Percentiles rank a stretch among this genome's conserved stretches.
These are phyloP conservation scores for Allobates femoralis DNA, from an alignment of 2,797 vertebrate species.

Conservation along the genomic window DNA sequence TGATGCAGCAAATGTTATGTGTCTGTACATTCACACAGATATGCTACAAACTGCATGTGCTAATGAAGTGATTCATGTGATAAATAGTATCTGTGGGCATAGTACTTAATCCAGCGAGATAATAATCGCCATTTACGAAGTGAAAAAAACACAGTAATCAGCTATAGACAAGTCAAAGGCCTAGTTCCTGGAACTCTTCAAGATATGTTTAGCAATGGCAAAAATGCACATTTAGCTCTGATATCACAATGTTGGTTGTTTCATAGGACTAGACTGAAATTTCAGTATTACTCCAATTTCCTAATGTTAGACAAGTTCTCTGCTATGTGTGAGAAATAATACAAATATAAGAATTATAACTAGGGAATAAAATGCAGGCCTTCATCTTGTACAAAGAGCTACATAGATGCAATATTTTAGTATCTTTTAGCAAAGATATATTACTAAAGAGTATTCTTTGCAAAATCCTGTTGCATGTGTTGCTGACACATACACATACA, in stretches of 20 bases:
- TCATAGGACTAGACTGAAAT: background rate
- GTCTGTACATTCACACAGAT: background rate
- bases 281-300: background rate
- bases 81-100: background rate
- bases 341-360: background rate
- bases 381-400: too few species aligned
- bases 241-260: background rate
- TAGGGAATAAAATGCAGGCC: background rate
- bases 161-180: background rate
- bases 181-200: background rate
- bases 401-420: background rate
- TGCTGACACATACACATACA: background rate
- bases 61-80: constrained; percentile 11
- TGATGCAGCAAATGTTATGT: constrained; percentile 24
- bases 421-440: background rate
- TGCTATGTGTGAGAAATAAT: background rate
- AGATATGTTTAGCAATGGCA: background rate
- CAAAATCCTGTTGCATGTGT: background rate
- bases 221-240: background rate
- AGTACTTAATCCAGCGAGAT: background rate
- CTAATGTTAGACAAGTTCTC: too few species aligned
- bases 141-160: background rate
- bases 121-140: background rate
- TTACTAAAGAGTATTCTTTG: background rate
- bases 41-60: background rate